Evolutionary conservation across 2,113 vertebrate genomes (phyloP).

Genomic region (Petaurus breviceps): DNA sequence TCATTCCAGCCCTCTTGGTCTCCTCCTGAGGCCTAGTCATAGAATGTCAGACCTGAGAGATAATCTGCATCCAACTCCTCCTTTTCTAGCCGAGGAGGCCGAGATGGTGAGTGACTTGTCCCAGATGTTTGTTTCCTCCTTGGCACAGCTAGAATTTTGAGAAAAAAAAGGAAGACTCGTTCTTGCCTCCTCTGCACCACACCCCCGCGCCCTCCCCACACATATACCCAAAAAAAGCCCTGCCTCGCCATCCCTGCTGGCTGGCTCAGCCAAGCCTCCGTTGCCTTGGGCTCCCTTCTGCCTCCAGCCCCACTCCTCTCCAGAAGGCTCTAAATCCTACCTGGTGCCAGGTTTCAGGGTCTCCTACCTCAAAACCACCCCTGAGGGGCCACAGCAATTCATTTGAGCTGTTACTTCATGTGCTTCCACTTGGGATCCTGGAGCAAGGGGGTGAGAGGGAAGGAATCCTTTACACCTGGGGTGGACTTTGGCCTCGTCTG

Average conservation of each 20-base stretch:
- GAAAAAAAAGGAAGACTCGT: slow-evolving; percentile 27
- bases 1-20: not conserved
- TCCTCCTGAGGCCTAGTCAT: not conserved
- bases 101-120: not conserved
- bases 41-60: not conserved
- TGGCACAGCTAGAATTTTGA: not conserved
- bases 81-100: not conserved
- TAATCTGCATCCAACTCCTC: not conserved
- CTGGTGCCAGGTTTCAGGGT: not conserved
- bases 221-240: not conserved
- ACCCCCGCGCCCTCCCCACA: slow-evolving; percentile 53
- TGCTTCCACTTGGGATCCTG: too few species aligned
- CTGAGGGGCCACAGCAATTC: not conserved
- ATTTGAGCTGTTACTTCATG: too few species aligned
- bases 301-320: not conserved
- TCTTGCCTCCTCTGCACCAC: slow-evolving; percentile 41
- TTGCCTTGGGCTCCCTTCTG: slow-evolving; percentile 36
- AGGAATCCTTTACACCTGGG: not conserved
- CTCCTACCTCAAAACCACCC: not conserved
- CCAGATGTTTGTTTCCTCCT: not conserved
- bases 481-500: slow-evolving; percentile 68
- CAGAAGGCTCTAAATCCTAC: not conserved
- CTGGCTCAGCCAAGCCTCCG: slow-evolving; percentile 35
- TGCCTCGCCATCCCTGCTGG: slow-evolving; percentile 52
- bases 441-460: slow-evolving; percentile 24